Conservation (phyloP, 2,888 invertebrate species). For the Cryptocheilus praepositus region DNA sequence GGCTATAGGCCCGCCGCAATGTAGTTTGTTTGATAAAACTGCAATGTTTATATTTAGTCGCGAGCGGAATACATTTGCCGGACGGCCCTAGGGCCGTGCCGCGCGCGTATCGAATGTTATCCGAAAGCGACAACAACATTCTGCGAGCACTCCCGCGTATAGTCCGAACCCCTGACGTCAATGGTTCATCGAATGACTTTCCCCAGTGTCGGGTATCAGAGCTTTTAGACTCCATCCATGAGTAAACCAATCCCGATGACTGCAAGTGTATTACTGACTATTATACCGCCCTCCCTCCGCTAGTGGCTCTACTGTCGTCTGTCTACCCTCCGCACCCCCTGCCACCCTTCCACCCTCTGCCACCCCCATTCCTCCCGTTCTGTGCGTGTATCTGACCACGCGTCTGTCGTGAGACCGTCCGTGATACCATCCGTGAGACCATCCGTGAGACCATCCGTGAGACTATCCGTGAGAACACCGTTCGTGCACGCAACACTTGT, state of each 20-base stretch:
- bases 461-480: conserved; percentile 9
- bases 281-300: conserved; percentile 12
- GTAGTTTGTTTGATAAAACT: conserved; percentile 17
- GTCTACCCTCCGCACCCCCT: not conserved
- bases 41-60: conserved; percentile 53
- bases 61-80: conserved; percentile 43
- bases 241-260: conserved; percentile 51
- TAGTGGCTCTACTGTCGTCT: too few species aligned
- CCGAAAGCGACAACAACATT: conserved; percentile 31
- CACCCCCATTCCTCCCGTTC: not conserved
- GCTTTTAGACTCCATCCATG: conserved; percentile 56
- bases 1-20: conserved; percentile 13
- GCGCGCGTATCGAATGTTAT: conserved; percentile 24
- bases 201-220: conserved; percentile 51
- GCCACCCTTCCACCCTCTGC: not conserved
- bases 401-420: too few species aligned
- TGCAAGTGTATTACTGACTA: conserved; percentile 40
- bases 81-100: conserved; percentile 13
- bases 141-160: conserved; percentile 8
- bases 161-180: conserved; percentile 21
- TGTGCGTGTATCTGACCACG: too few species aligned
- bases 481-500: conserved; percentile 19
- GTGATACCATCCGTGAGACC: too few species aligned
- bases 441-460: conserved; percentile 8
- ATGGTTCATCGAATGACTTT: conserved; percentile 47